Evolutionary conservation across 2,888 invertebrate species (phyloP).

Genomic region (Cyaniris semiargus): DNA sequence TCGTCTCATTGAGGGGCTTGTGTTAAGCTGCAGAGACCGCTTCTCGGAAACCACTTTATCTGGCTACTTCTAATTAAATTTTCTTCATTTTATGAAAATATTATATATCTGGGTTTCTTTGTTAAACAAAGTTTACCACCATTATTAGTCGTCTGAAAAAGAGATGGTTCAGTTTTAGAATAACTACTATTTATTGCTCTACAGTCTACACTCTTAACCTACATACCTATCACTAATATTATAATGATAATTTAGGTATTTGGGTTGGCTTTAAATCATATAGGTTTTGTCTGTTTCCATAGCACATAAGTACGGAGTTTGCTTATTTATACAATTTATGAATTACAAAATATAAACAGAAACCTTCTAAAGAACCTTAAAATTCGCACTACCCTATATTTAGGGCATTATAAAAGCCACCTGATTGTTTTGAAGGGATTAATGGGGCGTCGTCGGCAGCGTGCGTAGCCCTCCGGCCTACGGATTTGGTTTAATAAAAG

Average conservation of each 20-base stretch:
- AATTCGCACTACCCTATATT: conserved; percentile 17
- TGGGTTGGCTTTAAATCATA: too few relatives aligned
- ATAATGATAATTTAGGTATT: too few relatives aligned
- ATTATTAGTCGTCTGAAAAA: too few relatives aligned
- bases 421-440: conserved; percentile 47
- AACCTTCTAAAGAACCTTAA: background rate
- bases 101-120: background rate
- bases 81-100: background rate
- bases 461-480: conserved; percentile 42
- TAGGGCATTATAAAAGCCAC: conserved; percentile 44
- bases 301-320: too few relatives aligned
- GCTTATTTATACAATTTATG: background rate
- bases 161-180: too few relatives aligned
- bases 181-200: too few relatives aligned
- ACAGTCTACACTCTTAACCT: too few relatives aligned
- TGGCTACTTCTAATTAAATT: conserved; percentile 17
- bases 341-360: background rate
- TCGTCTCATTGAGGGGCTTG: conserved; percentile 34
- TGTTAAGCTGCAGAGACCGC: conserved; percentile 32
- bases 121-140: too few relatives aligned
- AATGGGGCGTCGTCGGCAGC: conserved; percentile 43
- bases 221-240: too few relatives aligned
- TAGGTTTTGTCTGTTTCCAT: too few relatives aligned
- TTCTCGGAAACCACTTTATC: background rate
- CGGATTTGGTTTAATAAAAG: conserved; percentile 43